A percentile compares a stretch with the other conserved stretches of the same genome.
phyloP scores from a whole-genome alignment of 35 echinoderm and acorn worm genomes.

The Diadema setosum region DNA sequence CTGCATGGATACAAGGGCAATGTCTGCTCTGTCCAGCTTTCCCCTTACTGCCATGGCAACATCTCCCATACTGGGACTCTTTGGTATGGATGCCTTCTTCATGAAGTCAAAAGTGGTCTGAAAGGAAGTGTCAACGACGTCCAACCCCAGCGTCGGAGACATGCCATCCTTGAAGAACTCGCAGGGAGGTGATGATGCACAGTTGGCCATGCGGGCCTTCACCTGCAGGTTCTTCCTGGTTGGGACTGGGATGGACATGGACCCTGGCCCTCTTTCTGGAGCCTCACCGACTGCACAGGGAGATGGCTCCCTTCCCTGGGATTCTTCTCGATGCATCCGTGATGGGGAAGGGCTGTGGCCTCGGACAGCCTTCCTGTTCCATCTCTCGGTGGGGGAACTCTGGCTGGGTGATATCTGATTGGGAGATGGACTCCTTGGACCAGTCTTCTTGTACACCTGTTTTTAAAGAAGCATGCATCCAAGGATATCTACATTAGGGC shows the following conservation, averaged over 20 bases:
- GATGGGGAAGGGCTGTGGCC: slow-evolving; percentile 3
- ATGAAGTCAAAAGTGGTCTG: not conserved
- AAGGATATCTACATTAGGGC: too few relatives aligned
- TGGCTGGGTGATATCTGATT: not conserved
- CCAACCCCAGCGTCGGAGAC: not conserved
- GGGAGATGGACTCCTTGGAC: not conserved
- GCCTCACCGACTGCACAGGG: not conserved
- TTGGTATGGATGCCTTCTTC: slow-evolving; percentile 1
- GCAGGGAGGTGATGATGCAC: not conserved
- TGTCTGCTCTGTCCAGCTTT: slow-evolving; percentile 49
- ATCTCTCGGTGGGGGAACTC: not conserved
- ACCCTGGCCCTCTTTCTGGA: not conserved
- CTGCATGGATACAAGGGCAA: slow-evolving; percentile 4
- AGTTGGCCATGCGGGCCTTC: not conserved
- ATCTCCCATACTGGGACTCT: not conserved
- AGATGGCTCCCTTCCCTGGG: not conserved
- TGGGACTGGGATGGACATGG: not conserved
- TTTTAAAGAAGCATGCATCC: too few relatives aligned
- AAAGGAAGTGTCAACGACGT: not conserved
- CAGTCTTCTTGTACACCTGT: slow-evolving; percentile 14
- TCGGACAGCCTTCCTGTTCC: slow-evolving; percentile 29
- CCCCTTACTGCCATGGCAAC: not conserved
- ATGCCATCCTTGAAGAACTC: not conserved
- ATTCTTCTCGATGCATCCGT: not conserved
- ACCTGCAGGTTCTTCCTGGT: not conserved